Base-by-base conservation (phyloP, 2,113 vertebrate genomes). In the Pollachius pollachius region DNA sequence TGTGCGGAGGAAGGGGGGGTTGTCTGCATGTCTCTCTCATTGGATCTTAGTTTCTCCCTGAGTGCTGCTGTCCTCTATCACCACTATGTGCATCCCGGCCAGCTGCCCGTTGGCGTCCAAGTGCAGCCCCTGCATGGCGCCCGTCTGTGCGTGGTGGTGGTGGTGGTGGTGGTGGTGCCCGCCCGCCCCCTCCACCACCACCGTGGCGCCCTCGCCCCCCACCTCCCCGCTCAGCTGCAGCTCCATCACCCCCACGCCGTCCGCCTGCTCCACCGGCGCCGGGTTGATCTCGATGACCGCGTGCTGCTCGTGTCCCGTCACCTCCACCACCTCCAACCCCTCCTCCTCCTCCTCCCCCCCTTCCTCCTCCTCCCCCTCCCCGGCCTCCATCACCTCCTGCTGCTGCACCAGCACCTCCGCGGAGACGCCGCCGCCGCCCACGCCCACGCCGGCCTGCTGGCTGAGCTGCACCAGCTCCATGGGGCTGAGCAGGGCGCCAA, bases 211-310 rank as follows among this genome's bases (percentile, higher is more conserved):
- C 0, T 93, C 71, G 0, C 89, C 91, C 0, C 92, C 71, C 0
- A 73, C 58, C 34, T 83, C 85, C 5, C 58, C 82, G 0, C 70
- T 73, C 62, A 92, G 83, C 0, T 95, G 94, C 68, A 92, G 81
- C 68, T 5, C 90, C 93, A 85, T 94, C 90, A 67, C 80, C 0
- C 87, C 89, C 34, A 87, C 5, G 0, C 54, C 41, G 57, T 37
- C 23, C 0, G 71, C 15, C 65, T 91, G 88, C 64, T 91, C 88
- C 30, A 70, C 91, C 0, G 93, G 89, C 0, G 93, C 90, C 0
- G 96, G 95, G 79, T 97, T 94, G 30, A 98, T 98, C 86, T 97
- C 94, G 52, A 97, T 98, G 87, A 97, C 94, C 15, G 89, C 81
- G 82, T 88, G 87, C 66, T 88, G 70, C 52, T 84, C 82, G 68